Evolutionary conservation across 1,140 invertebrate species (phyloP).

Genomic region (Rhagoletis pomonella): DNA sequence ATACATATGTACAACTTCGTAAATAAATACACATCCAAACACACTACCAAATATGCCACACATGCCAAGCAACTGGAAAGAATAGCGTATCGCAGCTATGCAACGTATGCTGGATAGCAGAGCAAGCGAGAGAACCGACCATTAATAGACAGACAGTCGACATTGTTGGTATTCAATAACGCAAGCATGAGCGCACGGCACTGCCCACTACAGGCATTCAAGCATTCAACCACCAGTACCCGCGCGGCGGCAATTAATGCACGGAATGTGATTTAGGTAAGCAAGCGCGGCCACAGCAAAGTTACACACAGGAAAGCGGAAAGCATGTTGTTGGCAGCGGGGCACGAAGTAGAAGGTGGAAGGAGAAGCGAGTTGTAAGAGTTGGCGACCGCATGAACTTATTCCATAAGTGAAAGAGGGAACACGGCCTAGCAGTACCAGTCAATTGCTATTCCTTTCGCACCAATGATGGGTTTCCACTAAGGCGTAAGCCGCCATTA

Average conservation of each 20-base stretch:
- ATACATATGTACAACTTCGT: not conserved
- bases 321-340: too few relatives aligned
- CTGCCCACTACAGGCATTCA: conserved; percentile 59
- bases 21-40: not conserved
- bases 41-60: not conserved
- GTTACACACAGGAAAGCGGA: not conserved
- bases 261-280: conserved; percentile 38
- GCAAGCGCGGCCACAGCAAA: conserved; percentile 13
- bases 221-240: conserved; percentile 54
- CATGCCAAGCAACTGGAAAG: conserved; percentile 8
- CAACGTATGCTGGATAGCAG: not conserved
- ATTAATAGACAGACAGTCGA: not conserved
- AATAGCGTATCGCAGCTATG: not conserved
- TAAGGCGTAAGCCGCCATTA: conserved; percentile 67
- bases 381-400: not conserved
- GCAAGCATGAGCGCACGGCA: conserved; percentile 64
- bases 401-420: too few relatives aligned
- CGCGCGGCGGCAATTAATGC: conserved; percentile 64
- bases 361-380: not conserved
- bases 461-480: conserved; percentile 48
- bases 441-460: not conserved
- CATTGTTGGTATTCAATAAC: conserved; percentile 60
- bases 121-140: not conserved
- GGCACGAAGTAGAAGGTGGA: not conserved
- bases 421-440: too few relatives aligned